Conservation (phyloP, 2,888 invertebrate genomes). For the Hyles lineata region DNA sequence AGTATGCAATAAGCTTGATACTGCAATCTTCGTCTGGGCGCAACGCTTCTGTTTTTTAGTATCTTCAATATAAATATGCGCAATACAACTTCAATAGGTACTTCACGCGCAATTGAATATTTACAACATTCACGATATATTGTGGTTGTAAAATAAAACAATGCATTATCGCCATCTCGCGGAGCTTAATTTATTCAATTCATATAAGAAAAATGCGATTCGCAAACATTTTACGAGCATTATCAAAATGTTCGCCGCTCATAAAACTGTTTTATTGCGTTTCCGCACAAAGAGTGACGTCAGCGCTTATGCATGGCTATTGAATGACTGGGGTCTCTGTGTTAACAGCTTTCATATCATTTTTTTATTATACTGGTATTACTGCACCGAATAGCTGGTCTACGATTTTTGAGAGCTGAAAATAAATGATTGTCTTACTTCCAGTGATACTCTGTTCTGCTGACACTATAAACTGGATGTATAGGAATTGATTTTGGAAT, state of each 20-base stretch:
- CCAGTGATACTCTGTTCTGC: too few relatives aligned
- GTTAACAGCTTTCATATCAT: too few relatives aligned
- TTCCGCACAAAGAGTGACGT: conserved; percentile 24
- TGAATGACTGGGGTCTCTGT: neutral
- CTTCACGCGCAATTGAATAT: neutral
- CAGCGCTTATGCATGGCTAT: conserved; percentile 3
- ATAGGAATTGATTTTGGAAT: too few relatives aligned
- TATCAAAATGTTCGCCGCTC: conserved; percentile 24
- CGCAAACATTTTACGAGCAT: conserved; percentile 22
- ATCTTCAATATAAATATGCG: too few relatives aligned
- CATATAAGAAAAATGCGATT: conserved; percentile 24
- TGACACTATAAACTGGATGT: too few relatives aligned
- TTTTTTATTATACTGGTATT: too few relatives aligned
- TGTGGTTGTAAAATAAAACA: conserved; percentile 13
- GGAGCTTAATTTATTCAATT: conserved; percentile 23
- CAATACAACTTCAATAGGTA: neutral
- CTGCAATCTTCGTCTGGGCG: too few relatives aligned
- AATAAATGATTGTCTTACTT: too few relatives aligned
- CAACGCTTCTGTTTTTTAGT: too few relatives aligned
- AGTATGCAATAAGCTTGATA: too few relatives aligned
- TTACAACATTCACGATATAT: neutral
- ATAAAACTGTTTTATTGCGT: conserved; percentile 25
- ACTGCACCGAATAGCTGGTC: neutral
- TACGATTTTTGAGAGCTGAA: too few relatives aligned
- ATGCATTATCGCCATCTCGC: conserved; percentile 4